These are phyloP conservation scores for Pomacea canaliculata DNA, from an alignment of 2,888 invertebrate species.

Conservation along the genomic window DNA sequence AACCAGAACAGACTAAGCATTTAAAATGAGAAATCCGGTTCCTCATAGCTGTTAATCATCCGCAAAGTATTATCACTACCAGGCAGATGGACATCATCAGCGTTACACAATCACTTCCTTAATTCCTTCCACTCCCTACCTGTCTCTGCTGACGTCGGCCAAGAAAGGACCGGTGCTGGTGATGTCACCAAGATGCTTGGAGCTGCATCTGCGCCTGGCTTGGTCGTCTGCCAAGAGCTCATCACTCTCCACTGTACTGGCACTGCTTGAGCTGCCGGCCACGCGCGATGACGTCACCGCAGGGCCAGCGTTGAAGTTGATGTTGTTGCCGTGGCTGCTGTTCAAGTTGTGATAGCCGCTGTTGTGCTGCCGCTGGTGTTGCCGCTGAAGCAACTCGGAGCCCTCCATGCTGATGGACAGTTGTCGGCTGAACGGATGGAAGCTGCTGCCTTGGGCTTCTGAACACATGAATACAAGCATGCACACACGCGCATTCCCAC, in stretches of 20 bases:
- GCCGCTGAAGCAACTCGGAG: slow-evolving; percentile 20
- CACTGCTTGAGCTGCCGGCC: slow-evolving; percentile 26
- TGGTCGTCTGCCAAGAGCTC: slow-evolving; percentile 44
- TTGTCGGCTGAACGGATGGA: slow-evolving; percentile 23
- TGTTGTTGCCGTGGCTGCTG: slow-evolving; percentile 7
- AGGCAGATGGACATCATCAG: background rate
- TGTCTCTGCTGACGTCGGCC: background rate
- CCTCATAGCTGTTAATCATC: too few species aligned
- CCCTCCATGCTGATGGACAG: slow-evolving; percentile 34
- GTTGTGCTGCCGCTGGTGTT: slow-evolving; percentile 4
- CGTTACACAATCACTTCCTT: background rate
- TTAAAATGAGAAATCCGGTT: too few species aligned
- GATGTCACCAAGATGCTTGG: background rate
- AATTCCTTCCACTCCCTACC: background rate
- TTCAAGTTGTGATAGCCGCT: slow-evolving; percentile 1
- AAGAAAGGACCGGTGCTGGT: background rate
- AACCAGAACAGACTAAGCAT: too few species aligned
- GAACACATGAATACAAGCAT: background rate
- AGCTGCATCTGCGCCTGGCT: background rate
- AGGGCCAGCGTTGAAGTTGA: background rate
- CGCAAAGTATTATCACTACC: background rate
- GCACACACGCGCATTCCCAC: background rate
- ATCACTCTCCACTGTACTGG: slow-evolving; percentile 41
- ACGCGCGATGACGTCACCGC: background rate
- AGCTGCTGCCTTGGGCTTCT: background rate